These are phyloP conservation scores for Cephonodes hylas DNA, from an alignment of 2,888 invertebrate species.

Conservation along the genomic window DNA sequence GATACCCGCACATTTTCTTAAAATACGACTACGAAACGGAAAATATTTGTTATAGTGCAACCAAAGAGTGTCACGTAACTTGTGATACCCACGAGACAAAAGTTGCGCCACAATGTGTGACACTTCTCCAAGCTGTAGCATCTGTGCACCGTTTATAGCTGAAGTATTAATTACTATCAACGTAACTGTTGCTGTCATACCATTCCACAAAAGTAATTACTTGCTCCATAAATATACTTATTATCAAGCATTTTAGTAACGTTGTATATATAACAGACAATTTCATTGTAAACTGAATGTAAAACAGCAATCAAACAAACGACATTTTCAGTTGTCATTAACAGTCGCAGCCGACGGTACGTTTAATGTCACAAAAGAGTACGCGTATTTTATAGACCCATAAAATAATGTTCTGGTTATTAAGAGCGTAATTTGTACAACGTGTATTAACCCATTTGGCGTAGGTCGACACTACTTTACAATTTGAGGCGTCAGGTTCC, in stretches of 20 bases:
- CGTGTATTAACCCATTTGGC: slow-evolving; percentile 25
- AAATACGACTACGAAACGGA: too few species aligned
- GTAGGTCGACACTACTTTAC: slow-evolving; percentile 13
- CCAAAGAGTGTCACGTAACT: too few species aligned
- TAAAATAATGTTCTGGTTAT: slow-evolving; percentile 33
- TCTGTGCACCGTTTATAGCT: too few species aligned
- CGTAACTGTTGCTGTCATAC: not conserved
- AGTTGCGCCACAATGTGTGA: too few species aligned
- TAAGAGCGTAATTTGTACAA: slow-evolving; percentile 24
- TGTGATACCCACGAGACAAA: too few species aligned
- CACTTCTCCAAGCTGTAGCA: too few species aligned
- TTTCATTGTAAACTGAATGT: slow-evolving; percentile 13
- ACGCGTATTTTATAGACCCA: slow-evolving; percentile 24
- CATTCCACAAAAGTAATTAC: not conserved
- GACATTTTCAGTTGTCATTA: slow-evolving; percentile 21
- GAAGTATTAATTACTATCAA: too few species aligned
- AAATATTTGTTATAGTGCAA: too few species aligned
- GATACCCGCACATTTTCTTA: too few species aligned
- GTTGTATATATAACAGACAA: not conserved
- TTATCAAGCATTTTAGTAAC: not conserved
- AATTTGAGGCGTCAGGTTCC: slow-evolving; percentile 16
- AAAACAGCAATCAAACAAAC: slow-evolving; percentile 16
- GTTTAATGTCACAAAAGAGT: slow-evolving; percentile 23
- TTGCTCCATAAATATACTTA: not conserved
- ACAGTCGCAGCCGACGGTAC: slow-evolving; percentile 28